Evolutionary conservation across 2,888 invertebrate genomes (phyloP).

Genomic region (Drosophila formosana): DNA sequence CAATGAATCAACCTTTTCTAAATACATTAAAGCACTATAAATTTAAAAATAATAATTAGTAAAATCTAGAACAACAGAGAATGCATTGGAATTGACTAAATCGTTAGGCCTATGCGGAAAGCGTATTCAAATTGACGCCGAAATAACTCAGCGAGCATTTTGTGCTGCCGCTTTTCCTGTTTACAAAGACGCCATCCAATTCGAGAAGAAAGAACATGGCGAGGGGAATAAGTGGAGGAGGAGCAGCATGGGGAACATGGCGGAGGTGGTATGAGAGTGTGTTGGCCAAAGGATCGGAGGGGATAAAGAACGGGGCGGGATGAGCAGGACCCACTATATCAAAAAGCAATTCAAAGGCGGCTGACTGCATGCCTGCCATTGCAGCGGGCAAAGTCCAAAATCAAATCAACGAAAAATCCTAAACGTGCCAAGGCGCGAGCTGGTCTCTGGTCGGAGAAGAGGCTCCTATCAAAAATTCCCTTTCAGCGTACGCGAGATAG

Average conservation of each 20-base stretch:
- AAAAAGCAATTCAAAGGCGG: slow-evolving; percentile 60
- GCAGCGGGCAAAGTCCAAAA: slow-evolving; percentile 71
- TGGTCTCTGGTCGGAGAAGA: not conserved
- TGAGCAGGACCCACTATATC: slow-evolving; percentile 27
- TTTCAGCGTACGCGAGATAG: slow-evolving; percentile 56
- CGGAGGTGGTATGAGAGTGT: not conserved
- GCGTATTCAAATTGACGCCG: slow-evolving; percentile 47
- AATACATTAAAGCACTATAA: no score
- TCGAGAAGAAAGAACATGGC: slow-evolving; percentile 18
- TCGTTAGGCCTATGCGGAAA: not conserved
- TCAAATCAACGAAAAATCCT: slow-evolving; percentile 77
- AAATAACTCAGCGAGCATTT: slow-evolving; percentile 40
- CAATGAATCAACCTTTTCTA: no score
- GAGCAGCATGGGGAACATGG: not conserved
- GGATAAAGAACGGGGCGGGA: not conserved
- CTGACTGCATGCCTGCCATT: slow-evolving; percentile 46
- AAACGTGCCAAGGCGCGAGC: slow-evolving; percentile 68
- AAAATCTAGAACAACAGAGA: not conserved
- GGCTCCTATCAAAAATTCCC: slow-evolving; percentile 71
- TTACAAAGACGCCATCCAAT: slow-evolving; percentile 54
- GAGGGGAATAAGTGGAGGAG: not conserved
- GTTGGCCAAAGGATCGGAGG: not conserved
- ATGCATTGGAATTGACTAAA: not conserved
- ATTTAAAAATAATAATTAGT: no score
- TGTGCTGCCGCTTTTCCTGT: slow-evolving; percentile 43